Evolutionary conservation across 2,888 invertebrate species (phyloP).

Genomic region (Pterobdella sp.): DNA sequence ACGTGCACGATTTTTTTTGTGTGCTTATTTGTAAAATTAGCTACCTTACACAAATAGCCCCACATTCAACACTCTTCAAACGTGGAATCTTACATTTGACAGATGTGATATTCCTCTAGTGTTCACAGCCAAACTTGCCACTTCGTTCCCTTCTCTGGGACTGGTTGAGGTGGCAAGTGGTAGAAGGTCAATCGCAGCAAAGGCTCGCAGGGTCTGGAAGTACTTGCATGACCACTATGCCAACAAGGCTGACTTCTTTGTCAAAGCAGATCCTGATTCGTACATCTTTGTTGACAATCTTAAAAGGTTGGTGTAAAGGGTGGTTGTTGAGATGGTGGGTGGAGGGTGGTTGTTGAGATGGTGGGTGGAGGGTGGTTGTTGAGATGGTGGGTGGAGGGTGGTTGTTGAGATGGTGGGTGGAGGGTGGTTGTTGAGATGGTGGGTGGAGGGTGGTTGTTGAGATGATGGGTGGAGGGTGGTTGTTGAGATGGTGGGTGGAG

Average conservation of each 20-base stretch:
- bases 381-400: neutral
- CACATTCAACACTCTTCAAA: too few relatives aligned
- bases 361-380: neutral
- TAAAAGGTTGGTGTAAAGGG: slow-evolving; percentile 9
- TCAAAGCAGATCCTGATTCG: slow-evolving; percentile 37
- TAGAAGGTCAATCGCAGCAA: slow-evolving; percentile 11
- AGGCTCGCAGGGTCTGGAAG: slow-evolving; percentile 10
- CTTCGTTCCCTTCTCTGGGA: too few relatives aligned
- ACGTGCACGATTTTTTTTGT: too few relatives aligned
- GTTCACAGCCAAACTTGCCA: too few relatives aligned
- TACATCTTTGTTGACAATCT: slow-evolving; percentile 34
- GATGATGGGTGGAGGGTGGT: too few relatives aligned
- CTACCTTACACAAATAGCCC: too few relatives aligned
- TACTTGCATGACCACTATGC: slow-evolving; percentile 14
- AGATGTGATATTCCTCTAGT: too few relatives aligned
- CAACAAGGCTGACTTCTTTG: slow-evolving; percentile 35
- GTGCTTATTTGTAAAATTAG: too few relatives aligned
- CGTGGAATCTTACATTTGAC: too few relatives aligned
- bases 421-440: neutral
- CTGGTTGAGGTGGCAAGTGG: too few relatives aligned
- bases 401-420: neutral
- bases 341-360: neutral
- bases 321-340: neutral
- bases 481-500: too few relatives aligned
- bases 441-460: too few relatives aligned